Evolutionary conservation across 2,113 vertebrate species (phyloP).

Genomic region (Parus major): DNA sequence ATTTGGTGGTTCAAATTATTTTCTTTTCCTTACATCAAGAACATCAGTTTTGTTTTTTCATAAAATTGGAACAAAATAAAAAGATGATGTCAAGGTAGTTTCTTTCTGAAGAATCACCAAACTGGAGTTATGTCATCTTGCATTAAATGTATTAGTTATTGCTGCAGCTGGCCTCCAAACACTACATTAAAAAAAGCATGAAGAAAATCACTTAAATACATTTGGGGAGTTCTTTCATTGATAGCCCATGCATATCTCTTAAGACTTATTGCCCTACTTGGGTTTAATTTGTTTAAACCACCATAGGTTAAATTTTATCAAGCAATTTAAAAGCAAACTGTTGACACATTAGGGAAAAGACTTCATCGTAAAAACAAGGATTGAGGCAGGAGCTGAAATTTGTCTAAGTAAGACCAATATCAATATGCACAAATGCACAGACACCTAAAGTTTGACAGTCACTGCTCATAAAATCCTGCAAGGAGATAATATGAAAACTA

Average conservation of each 20-base stretch:
- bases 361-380: not conserved
- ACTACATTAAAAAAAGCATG: slow-evolving; percentile 10
- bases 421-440: slow-evolving; percentile 4
- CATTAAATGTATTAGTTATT: slow-evolving; percentile 16
- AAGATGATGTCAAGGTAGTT: slow-evolving; percentile 11
- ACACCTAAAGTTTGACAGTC: slow-evolving; percentile 13
- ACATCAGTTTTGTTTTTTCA: not conserved
- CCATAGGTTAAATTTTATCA: not conserved
- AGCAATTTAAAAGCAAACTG: slow-evolving; percentile 25
- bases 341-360: not conserved
- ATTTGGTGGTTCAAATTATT: not conserved
- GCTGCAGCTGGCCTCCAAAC: not conserved
- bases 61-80: slow-evolving; percentile 40
- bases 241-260: not conserved
- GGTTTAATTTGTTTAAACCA: not conserved
- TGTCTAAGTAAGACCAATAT: not conserved
- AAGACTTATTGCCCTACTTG: not conserved
- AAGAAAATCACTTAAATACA: slow-evolving; percentile 15
- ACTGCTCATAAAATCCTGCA: slow-evolving; percentile 28
- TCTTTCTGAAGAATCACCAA: slow-evolving; percentile 30
- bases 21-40: not conserved
- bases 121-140: not conserved
- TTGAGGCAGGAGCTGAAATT: not conserved
- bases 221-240: slow-evolving; percentile 17
- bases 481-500: slow-evolving; percentile 32